Evolutionary conservation across 2,888 invertebrate species (phyloP).

Genomic region (Drosophila birchii): DNA sequence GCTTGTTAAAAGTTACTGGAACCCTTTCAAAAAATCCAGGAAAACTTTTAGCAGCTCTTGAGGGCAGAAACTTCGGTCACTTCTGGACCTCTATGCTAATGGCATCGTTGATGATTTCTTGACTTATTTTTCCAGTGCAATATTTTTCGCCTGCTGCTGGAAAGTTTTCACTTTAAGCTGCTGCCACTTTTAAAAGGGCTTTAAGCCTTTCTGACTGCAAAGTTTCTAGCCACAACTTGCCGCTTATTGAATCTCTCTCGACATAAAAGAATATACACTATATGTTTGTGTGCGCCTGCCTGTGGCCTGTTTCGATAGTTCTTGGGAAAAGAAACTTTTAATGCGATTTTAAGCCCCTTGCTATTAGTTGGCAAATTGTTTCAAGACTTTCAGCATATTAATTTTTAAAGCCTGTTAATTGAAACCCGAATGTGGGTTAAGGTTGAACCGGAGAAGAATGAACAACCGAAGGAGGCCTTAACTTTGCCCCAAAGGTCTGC

Average conservation of each 20-base stretch:
- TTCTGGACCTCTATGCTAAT: constrained; percentile 62
- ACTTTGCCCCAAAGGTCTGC: constrained; percentile 36
- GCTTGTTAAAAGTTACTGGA: constrained; percentile 40
- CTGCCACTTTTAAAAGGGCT: constrained; percentile 43
- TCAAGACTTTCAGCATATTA: constrained; percentile 72
- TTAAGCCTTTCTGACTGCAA: constrained; percentile 48
- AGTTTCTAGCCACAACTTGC: constrained; percentile 59
- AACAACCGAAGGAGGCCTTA: constrained; percentile 23
- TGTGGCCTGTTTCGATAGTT: constrained; percentile 36
- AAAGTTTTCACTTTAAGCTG: constrained; percentile 45
- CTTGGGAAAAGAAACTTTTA: constrained; percentile 63
- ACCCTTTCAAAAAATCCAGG: constrained; percentile 52
- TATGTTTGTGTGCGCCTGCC: constrained; percentile 12
- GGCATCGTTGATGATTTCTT: constrained; percentile 60
- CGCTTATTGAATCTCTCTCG: constrained; percentile 69
- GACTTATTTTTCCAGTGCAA: constrained; percentile 47
- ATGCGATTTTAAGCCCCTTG: constrained; percentile 75
- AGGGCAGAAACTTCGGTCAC: constrained; percentile 55
- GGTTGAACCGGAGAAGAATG: constrained; percentile 42
- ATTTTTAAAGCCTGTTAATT: constrained; percentile 65
- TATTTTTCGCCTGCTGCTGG: constrained; percentile 33
- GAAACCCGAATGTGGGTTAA: constrained; percentile 65
- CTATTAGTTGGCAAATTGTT: constrained; percentile 76
- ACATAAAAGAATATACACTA: constrained; percentile 5
- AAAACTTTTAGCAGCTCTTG: constrained; percentile 44